A percentile compares a stretch with the other conserved stretches of the same genome.
Conservation (phyloP, 2,888 invertebrate species). For the Zhuqinia jingwanae region DNA sequence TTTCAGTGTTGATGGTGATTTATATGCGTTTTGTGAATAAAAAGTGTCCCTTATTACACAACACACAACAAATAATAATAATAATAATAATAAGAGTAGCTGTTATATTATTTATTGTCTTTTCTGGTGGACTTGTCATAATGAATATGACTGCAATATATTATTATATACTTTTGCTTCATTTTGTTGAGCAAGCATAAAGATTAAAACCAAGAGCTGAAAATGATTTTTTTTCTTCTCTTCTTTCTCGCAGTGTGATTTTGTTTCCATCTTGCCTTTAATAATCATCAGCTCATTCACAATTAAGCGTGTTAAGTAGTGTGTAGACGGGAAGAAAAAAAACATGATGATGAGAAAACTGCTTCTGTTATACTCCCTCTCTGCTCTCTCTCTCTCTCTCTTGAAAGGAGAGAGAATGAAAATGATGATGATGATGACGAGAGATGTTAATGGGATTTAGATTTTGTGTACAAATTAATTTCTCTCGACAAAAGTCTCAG, state of each 20-base stretch:
- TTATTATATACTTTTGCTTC: conserved; percentile 25
- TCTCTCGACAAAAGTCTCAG: conserved; percentile 58
- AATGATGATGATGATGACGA: conserved; percentile 44
- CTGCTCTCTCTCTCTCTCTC: too few relatives aligned
- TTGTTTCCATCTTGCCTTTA: conserved; percentile 36
- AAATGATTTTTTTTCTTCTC: conserved; percentile 42
- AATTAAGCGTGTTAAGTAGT: conserved; percentile 77
- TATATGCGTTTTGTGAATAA: conserved; percentile 65
- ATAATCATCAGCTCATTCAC: conserved; percentile 77
- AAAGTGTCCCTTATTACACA: conserved; percentile 56
- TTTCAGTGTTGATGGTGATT: conserved; percentile 68
- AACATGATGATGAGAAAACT: conserved; percentile 67
- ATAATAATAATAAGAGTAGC: too few relatives aligned
- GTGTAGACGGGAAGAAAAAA: conserved; percentile 39
- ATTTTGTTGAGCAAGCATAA: conserved; percentile 45
- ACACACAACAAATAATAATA: too few relatives aligned
- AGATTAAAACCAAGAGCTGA: conserved; percentile 8
- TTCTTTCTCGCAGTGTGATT: conserved; percentile 28
- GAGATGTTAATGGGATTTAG: conserved; percentile 77
- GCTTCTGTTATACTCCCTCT: conserved; percentile 15
- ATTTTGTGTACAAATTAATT: conserved; percentile 78
- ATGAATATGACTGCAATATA: conserved; percentile 45
- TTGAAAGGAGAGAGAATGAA: conserved; percentile 37
- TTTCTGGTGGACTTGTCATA: conserved; percentile 53
- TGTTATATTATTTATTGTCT: conserved; percentile 50